Evolutionary conservation across 64 coral and sea anemone genomes (phyloP).

Genomic region (Montipora cactus): DNA sequence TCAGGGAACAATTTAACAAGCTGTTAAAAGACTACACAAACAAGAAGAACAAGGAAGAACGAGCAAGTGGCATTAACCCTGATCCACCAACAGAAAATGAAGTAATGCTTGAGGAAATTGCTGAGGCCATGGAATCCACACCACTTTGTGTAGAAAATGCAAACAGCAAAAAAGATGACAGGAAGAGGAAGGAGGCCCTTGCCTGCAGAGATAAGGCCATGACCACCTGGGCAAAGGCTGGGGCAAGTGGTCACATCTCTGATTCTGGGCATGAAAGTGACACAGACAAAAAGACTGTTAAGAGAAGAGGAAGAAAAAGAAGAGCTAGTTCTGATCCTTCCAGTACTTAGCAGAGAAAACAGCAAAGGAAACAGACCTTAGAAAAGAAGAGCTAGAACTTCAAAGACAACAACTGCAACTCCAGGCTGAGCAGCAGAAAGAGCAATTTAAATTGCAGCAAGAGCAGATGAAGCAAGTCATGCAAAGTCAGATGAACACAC

Average conservation of each 20-base stretch:
- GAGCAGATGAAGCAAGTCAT: constrained; percentile 46
- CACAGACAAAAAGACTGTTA: constrained; percentile 15
- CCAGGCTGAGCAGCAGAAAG: constrained; percentile 76
- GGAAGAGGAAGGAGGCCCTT: constrained; percentile 75
- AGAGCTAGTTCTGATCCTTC: constrained; percentile 53
- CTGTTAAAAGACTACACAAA: constrained; percentile 75
- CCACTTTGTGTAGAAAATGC: constrained; percentile 18
- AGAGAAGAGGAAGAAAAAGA: constrained; percentile 58
- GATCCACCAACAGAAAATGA: constrained; percentile 74
- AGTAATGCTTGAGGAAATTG: constrained; percentile 67
- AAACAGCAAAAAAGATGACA: constrained; percentile 71
- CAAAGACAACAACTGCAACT: constrained; percentile 67
- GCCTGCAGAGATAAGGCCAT: constrained; percentile 57
- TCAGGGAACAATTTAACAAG: constrained; percentile 83
- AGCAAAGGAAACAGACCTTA: constrained; percentile 46
- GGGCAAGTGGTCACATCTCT: constrained; percentile 43
- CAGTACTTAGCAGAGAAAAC: constrained; percentile 66
- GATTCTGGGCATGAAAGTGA: constrained; percentile 54
- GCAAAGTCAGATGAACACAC: constrained; percentile 59
- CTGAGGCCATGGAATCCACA: constrained; percentile 61
- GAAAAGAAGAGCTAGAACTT: constrained; percentile 78
- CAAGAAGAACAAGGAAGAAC: constrained; percentile 64
- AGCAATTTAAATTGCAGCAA: constrained; percentile 61
- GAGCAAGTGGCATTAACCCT: constrained; percentile 67
- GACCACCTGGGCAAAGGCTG: constrained; percentile 62